Conservation (phyloP, 2,797 vertebrate genomes). For the Chelidonichthys spinosus region DNA sequence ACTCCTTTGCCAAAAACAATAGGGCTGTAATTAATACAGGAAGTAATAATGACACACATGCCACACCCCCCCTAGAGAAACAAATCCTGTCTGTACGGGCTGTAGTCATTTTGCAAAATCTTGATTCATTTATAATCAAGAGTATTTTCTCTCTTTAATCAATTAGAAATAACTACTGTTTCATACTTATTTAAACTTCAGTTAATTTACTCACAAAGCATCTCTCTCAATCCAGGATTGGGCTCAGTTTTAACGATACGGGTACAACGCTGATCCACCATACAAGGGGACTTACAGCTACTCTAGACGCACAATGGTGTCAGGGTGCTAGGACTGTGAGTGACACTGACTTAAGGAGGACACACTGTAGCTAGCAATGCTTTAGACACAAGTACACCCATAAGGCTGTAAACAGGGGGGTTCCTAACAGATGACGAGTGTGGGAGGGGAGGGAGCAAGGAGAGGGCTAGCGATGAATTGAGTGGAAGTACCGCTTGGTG, state of each 20-base stretch:
- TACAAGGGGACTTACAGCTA: conserved; percentile 47
- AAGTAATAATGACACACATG: conserved; percentile 26
- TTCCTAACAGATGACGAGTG: conserved; percentile 69
- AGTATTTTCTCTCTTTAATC: conserved; percentile 12
- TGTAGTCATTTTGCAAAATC: conserved; percentile 27
- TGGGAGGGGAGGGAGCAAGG: conserved; percentile 61
- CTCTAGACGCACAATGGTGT: conserved; percentile 42
- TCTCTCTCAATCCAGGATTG: conserved; percentile 69
- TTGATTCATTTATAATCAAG: conserved; percentile 26
- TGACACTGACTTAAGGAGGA: conserved; percentile 49
- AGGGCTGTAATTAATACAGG: conserved; percentile 20
- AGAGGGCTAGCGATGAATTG: conserved; percentile 82
- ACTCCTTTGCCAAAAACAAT: conserved; percentile 22
- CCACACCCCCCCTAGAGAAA: conserved; percentile 25
- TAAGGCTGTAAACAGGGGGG: conserved; percentile 41
- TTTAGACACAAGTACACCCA: conserved; percentile 61
- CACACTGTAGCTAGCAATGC: conserved; percentile 37
- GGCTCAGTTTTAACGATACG: conserved; percentile 37
- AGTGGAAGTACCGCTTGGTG: conserved; percentile 87
- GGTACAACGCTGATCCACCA: conserved; percentile 53
- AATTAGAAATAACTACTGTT: conserved; percentile 25
- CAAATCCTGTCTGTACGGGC: conserved; percentile 46
- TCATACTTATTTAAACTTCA: conserved; percentile 12
- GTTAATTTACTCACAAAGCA: conserved; percentile 19
- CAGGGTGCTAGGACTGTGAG: conserved; percentile 52